Percentiles rank a stretch among this genome's conserved stretches.
Conservation (phyloP, 2,888 invertebrate species). For the Aethes cnicana region DNA sequence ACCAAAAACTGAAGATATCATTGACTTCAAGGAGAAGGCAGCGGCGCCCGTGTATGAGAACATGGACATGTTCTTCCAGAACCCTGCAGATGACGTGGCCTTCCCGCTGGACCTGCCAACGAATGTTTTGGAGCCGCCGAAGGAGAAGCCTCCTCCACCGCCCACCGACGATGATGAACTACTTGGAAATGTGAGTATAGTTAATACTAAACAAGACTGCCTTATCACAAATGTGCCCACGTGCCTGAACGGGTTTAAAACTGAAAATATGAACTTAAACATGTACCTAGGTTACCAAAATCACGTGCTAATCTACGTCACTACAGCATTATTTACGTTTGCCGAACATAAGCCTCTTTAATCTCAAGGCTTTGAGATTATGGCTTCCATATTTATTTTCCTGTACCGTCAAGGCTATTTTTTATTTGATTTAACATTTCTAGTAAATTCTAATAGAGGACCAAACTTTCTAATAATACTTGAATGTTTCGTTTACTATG, state of each 20-base stretch:
- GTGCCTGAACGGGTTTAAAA: no score
- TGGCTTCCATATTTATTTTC: no score
- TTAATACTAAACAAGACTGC: constrained; percentile 4
- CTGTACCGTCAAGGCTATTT: no score
- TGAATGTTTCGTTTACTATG: not conserved
- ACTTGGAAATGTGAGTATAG: constrained; percentile 69
- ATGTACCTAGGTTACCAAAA: no score
- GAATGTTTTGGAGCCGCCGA: constrained; percentile 87
- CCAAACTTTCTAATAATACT: no score
- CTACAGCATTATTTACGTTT: not conserved
- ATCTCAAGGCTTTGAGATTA: not conserved
- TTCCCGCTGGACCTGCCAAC: constrained; percentile 83
- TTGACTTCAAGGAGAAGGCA: constrained; percentile 60
- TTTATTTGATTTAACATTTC: no score
- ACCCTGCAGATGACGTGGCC: constrained; percentile 51
- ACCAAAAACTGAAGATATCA: constrained; percentile 40
- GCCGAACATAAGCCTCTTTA: not conserved
- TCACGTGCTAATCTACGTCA: no score
- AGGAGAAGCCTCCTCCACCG: constrained; percentile 92
- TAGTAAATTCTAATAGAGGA: no score
- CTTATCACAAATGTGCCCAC: no score
- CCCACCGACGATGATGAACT: constrained; percentile 83
- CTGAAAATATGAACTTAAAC: no score
- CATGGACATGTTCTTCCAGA: constrained; percentile 81
- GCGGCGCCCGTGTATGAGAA: constrained; percentile 84